phyloP scores from a whole-genome alignment of 2,888 invertebrate genomes.

The Eledona agricola region DNA sequence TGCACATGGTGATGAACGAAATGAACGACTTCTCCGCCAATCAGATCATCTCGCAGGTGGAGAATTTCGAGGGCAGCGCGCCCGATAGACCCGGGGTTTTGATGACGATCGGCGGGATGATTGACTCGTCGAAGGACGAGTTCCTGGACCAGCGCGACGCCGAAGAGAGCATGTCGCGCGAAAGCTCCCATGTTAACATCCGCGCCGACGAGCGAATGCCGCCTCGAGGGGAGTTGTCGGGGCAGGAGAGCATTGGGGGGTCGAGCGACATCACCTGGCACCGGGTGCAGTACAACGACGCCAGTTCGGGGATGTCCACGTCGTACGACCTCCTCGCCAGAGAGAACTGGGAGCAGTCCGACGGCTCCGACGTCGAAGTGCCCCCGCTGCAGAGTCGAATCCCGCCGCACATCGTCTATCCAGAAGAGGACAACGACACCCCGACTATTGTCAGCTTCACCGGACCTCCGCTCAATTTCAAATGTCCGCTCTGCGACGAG shows the following conservation, averaged over 20 bases:
- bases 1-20: constrained; percentile 60
- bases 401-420: constrained; percentile 49
- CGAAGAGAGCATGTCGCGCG: constrained; percentile 58
- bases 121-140: constrained; percentile 41
- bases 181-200: constrained; percentile 78
- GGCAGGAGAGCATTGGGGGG: constrained; percentile 84
- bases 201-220: constrained; percentile 89
- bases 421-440: constrained; percentile 46
- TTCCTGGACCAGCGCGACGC: constrained; percentile 56
- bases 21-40: constrained; percentile 56
- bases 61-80: constrained; percentile 54
- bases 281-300: constrained; percentile 73
- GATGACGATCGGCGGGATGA: constrained; percentile 57
- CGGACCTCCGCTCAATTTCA: constrained; percentile 63
- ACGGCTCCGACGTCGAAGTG: constrained; percentile 68
- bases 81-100: constrained; percentile 54
- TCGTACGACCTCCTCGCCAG: constrained; percentile 72
- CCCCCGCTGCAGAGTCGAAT: constrained; percentile 60
- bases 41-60: constrained; percentile 56
- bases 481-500: constrained; percentile 69
- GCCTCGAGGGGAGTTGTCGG: constrained; percentile 84
- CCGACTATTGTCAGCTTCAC: constrained; percentile 57
- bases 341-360: constrained; percentile 74
- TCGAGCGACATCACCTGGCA: constrained; percentile 81
- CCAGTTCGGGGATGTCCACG: constrained; percentile 60